A percentile compares a stretch with the other conserved stretches of the same genome.
phyloP scores from a whole-genome alignment of 1,140 invertebrate species.

The Charaxes varanes region DNA sequence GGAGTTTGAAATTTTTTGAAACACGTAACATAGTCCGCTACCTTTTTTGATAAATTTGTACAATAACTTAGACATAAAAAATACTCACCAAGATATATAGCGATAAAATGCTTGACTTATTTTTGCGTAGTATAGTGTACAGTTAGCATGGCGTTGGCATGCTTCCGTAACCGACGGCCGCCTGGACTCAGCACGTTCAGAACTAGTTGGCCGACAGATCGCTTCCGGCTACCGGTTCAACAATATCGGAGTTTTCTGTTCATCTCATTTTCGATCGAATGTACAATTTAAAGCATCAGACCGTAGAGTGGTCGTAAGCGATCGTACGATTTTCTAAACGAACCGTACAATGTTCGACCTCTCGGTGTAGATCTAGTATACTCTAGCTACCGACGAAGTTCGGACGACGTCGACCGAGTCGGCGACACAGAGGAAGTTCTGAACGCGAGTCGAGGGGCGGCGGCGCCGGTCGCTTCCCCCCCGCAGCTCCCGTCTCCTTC shows the following conservation, averaged over 20 bases:
- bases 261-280: too few relatives aligned
- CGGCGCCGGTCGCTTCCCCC: constrained; percentile 58
- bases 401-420: not conserved
- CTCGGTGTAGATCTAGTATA: too few relatives aligned
- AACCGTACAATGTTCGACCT: constrained; percentile 18
- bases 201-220: constrained; percentile 23
- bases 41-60: not conserved
- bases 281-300: too few relatives aligned
- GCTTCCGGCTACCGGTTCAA: constrained; percentile 21
- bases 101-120: constrained; percentile 28
- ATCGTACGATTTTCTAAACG: too few relatives aligned
- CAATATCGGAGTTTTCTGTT: constrained; percentile 15
- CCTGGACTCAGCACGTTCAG: constrained; percentile 41
- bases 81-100: constrained; percentile 37
- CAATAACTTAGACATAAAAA: not conserved
- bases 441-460: constrained; percentile 45
- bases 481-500: constrained; percentile 69
- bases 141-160: constrained; percentile 62
- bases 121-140: constrained; percentile 46
- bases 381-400: not conserved
- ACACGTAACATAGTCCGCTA: too few relatives aligned
- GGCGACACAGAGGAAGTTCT: constrained; percentile 26
- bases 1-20: too few relatives aligned
- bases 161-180: constrained; percentile 54
- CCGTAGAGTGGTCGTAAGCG: too few relatives aligned